These are phyloP conservation scores for Tetranychus urticae DNA, from an alignment of 1,140 invertebrate genomes.

Conservation along the genomic window DNA sequence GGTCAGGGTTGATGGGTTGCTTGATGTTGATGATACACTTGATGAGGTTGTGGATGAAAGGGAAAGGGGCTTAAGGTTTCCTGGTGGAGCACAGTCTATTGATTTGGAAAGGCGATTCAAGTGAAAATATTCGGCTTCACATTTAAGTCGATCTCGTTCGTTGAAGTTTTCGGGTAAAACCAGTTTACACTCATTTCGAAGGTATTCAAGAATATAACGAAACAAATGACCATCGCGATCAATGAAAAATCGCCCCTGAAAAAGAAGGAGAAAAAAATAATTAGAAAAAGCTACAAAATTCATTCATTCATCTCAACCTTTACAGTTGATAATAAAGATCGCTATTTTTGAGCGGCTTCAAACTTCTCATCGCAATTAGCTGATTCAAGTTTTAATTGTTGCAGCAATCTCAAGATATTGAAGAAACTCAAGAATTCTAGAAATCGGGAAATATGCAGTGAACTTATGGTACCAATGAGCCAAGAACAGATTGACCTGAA, in stretches of 20 bases:
- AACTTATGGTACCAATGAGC: too few relatives aligned
- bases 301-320: too few relatives aligned
- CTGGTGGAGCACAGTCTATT: slow-evolving; percentile 5
- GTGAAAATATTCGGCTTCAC: slow-evolving; percentile 68
- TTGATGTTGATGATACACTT: background rate
- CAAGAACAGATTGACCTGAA: too few relatives aligned
- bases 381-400: too few relatives aligned
- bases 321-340: too few relatives aligned
- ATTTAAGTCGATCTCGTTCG: slow-evolving; percentile 65
- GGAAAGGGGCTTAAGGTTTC: background rate
- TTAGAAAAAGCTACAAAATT: too few relatives aligned
- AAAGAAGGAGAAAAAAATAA: background rate
- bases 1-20: background rate
- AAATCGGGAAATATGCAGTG: too few relatives aligned
- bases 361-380: too few relatives aligned
- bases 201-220: slow-evolving; percentile 82
- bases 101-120: slow-evolving; percentile 37
- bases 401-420: too few relatives aligned
- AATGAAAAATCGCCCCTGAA: slow-evolving; percentile 35
- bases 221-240: slow-evolving; percentile 96
- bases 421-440: too few relatives aligned
- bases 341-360: too few relatives aligned
- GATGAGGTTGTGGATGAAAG: slow-evolving; percentile 6
- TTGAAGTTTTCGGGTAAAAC: slow-evolving; percentile 84
- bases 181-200: slow-evolving; percentile 57